A percentile compares a stretch with the other conserved stretches of the same genome.
These are phyloP conservation scores for Paralichthys olivaceus DNA, from an alignment of 2,113 vertebrate genomes.

Conservation along the genomic window DNA sequence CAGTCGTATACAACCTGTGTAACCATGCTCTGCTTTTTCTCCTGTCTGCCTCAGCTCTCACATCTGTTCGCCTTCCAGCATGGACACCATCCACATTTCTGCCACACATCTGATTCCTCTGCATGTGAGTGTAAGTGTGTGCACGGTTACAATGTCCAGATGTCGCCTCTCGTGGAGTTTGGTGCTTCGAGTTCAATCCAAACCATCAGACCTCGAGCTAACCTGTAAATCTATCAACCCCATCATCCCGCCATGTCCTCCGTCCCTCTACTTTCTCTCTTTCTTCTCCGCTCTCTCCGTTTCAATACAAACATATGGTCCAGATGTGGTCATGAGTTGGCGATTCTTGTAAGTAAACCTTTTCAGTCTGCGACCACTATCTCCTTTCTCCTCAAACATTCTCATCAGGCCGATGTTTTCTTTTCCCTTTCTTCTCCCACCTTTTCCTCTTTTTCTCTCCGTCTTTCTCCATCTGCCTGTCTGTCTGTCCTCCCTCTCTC, in stretches of 20 bases:
- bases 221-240: constrained; percentile 55
- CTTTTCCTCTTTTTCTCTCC: background rate
- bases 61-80: background rate
- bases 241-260: background rate
- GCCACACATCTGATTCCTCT: background rate
- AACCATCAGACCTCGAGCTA: constrained; percentile 43
- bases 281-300: background rate
- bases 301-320: constrained; percentile 14
- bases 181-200: constrained; percentile 29
- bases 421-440: background rate
- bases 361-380: background rate
- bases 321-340: constrained; percentile 46
- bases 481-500: background rate
- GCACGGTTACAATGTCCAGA: constrained; percentile 42
- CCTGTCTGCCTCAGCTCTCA: background rate
- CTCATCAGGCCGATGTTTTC: constrained; percentile 9
- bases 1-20: constrained; percentile 11
- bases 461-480: background rate
- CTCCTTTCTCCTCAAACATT: constrained; percentile 2
- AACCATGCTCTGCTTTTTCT: background rate
- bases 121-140: background rate
- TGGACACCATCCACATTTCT: constrained; percentile 14
- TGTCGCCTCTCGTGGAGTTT: constrained; percentile 51
- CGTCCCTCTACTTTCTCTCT: constrained; percentile 19
- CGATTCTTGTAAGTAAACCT: constrained; percentile 12